A percentile compares a stretch with the other conserved stretches of the same genome.
Conservation (phyloP, 2,888 invertebrate genomes). For the Eubasilissa splendida region DNA sequence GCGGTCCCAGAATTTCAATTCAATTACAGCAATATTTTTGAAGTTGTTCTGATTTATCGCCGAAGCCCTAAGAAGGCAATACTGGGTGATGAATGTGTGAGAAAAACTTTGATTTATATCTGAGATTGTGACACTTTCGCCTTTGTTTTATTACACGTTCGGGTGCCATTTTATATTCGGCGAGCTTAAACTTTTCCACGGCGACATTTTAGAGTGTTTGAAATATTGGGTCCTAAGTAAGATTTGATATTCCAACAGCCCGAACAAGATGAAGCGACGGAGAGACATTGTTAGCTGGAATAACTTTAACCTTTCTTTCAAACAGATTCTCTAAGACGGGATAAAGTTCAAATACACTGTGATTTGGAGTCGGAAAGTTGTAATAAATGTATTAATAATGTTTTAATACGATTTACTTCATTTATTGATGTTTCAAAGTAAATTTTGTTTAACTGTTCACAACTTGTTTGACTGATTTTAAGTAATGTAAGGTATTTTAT, state of each 20-base stretch:
- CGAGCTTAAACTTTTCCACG: conserved; percentile 7
- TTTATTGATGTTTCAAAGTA: too few relatives aligned
- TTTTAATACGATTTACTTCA: too few relatives aligned
- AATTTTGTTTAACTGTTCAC: too few relatives aligned
- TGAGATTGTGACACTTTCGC: conserved; percentile 45
- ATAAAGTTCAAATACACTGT: conserved; percentile 2
- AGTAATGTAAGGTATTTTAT: too few relatives aligned
- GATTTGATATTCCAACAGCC: conserved; percentile 34
- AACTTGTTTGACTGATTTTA: too few relatives aligned
- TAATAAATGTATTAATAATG: neutral
- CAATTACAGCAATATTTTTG: conserved; percentile 57
- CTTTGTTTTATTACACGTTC: conserved; percentile 50
- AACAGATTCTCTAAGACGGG: neutral
- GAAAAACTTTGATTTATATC: conserved; percentile 50
- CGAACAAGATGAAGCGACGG: conserved; percentile 2
- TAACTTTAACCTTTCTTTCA: conserved; percentile 14
- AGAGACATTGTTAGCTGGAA: conserved; percentile 15
- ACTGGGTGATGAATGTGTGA: conserved; percentile 38
- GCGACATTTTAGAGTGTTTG: conserved; percentile 18
- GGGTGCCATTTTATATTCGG: conserved; percentile 44
- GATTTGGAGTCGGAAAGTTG: conserved; percentile 4
- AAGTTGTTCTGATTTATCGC: conserved; percentile 53
- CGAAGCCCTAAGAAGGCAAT: neutral
- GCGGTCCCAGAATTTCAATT: conserved; percentile 49
- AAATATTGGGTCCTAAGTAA: conserved; percentile 37